Percentiles rank a stretch among this genome's conserved stretches.
These are phyloP conservation scores for Albula glossodonta DNA, from an alignment of 2,113 vertebrate genomes.

Conservation along the genomic window DNA sequence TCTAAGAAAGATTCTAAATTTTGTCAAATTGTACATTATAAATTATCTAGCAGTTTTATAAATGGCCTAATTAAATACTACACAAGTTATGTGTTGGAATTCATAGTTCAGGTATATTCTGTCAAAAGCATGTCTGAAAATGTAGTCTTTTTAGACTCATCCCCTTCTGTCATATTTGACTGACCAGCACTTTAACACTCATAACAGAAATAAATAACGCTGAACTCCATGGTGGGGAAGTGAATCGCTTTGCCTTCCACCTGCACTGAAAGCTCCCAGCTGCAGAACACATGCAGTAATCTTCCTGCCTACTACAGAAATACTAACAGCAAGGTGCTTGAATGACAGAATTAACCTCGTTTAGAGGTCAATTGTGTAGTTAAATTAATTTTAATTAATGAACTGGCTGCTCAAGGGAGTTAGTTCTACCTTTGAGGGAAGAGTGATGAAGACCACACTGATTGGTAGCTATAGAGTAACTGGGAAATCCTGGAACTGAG, in stretches of 20 bases:
- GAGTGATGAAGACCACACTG: not conserved
- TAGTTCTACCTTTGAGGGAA: not conserved
- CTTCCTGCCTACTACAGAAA: not conserved
- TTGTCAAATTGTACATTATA: too few relatives aligned
- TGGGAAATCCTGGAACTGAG: not conserved
- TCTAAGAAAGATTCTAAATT: too few relatives aligned
- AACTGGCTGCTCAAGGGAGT: not conserved
- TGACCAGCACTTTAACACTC: too few relatives aligned
- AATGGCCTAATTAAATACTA: too few relatives aligned
- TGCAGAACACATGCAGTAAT: not conserved
- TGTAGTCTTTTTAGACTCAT: too few relatives aligned
- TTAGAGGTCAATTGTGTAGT: slow-evolving; percentile 3
- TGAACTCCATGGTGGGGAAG: not conserved
- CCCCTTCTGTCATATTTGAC: too few relatives aligned
- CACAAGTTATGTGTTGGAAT: too few relatives aligned
- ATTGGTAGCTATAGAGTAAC: not conserved
- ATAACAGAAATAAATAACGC: too few relatives aligned
- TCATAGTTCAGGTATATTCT: too few relatives aligned
- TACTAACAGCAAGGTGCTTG: not conserved
- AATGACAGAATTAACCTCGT: not conserved
- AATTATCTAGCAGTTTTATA: too few relatives aligned
- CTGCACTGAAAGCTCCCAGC: not conserved
- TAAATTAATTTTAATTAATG: slow-evolving; percentile 10
- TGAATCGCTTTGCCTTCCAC: not conserved
- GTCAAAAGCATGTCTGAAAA: too few relatives aligned